Conservation (phyloP, 2,797 vertebrate species). For the Tapirus indicus region DNA sequence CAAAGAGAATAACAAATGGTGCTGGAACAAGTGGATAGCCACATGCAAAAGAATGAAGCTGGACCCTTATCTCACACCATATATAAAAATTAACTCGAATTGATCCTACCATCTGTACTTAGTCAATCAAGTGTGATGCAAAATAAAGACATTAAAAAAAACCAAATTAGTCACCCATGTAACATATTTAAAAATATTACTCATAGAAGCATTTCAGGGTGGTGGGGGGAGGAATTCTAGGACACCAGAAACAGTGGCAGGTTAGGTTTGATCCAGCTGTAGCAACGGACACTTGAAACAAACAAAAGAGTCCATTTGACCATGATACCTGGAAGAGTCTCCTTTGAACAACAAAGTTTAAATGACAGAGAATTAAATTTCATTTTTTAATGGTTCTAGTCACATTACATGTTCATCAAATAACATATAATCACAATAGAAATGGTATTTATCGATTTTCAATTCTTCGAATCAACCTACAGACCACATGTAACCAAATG, state of each 20-base stretch:
- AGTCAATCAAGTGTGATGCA: conserved; percentile 19
- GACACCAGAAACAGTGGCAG: conserved; percentile 19
- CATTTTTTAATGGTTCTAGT: conserved; percentile 19
- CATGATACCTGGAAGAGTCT: background rate
- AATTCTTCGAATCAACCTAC: conserved; percentile 26
- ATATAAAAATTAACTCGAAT: conserved; percentile 41
- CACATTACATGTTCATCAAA: background rate
- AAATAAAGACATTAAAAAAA: conserved; percentile 9
- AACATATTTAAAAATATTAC: conserved; percentile 55
- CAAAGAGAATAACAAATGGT: conserved; percentile 20
- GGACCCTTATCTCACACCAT: background rate
- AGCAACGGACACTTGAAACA: background rate
- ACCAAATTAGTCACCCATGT: background rate
- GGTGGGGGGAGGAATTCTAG: background rate
- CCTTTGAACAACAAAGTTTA: conserved; percentile 37
- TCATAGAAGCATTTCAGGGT: background rate
- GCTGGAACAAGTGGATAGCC: background rate
- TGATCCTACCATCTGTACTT: background rate
- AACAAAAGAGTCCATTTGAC: conserved; percentile 32
- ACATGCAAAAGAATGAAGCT: conserved; percentile 33
- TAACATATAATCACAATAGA: conserved; percentile 45
- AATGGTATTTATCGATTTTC: conserved; percentile 14
- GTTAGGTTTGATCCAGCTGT: background rate
- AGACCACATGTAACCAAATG: background rate
- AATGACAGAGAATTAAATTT: conserved; percentile 47